These are phyloP conservation scores for Labia minor DNA, from an alignment of 2,888 invertebrate genomes.

Conservation along the genomic window DNA sequence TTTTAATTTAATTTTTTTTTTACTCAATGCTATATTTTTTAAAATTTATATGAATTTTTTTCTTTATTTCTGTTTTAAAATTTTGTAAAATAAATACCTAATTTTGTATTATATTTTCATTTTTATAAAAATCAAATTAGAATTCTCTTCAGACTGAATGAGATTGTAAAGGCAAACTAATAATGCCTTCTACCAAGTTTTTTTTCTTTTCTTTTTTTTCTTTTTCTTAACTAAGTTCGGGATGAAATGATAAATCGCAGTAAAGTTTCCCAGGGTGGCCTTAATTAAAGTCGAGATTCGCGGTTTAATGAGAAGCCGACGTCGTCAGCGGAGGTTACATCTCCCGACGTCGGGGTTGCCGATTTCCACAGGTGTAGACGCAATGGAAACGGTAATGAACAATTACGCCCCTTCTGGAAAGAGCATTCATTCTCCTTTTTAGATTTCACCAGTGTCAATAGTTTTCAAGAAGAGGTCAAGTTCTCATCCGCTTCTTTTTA, in stretches of 20 bases:
- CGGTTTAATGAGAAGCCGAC: neutral
- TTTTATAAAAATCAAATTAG: too few species aligned
- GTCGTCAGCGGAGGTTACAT: neutral
- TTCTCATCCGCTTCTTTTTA: constrained; percentile 44
- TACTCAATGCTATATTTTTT: too few species aligned
- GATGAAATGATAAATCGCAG: neutral
- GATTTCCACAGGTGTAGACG: neutral
- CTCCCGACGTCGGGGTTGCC: neutral
- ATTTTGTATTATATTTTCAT: too few species aligned
- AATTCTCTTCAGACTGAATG: too few species aligned
- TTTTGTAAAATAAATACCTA: too few species aligned
- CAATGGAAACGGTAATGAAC: neutral
- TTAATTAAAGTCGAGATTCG: constrained; percentile 5
- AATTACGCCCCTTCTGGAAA: neutral
- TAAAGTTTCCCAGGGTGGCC: neutral
- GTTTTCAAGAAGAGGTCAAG: constrained; percentile 45
- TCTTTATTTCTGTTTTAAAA: too few species aligned
- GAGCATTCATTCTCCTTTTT: constrained; percentile 29
- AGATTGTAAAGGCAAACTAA: too few species aligned
- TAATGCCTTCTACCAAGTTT: too few species aligned
- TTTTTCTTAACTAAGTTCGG: too few species aligned
- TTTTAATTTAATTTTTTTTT: too few species aligned
- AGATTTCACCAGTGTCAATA: constrained; percentile 47
- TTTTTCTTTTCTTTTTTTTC: too few species aligned
- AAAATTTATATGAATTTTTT: too few species aligned